Conservation (phyloP, 2,797 vertebrate genomes). For the Arnoldichthys spilopterus region DNA sequence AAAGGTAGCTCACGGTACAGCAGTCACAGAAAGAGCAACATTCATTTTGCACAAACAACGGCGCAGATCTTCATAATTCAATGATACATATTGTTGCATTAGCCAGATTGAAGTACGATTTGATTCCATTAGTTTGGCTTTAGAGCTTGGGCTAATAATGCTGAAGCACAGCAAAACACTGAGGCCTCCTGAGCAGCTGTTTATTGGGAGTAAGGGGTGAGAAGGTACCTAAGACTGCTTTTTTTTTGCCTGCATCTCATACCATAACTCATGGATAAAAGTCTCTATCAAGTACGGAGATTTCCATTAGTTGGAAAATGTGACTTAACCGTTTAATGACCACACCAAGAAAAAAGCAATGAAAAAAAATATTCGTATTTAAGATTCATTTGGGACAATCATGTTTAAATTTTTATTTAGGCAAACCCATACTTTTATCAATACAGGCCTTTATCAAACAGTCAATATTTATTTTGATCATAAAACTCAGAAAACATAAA, state of each 20-base stretch:
- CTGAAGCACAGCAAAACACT: background rate
- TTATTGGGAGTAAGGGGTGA: background rate
- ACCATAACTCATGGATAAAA: conserved; percentile 22
- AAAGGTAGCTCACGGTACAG: conserved; percentile 42
- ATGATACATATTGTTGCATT: conserved; percentile 21
- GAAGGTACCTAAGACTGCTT: background rate
- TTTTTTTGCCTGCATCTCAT: background rate
- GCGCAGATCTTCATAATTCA: conserved; percentile 26
- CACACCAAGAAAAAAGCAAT: too few relatives aligned
- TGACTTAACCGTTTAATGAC: too few relatives aligned
- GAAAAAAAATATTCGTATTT: too few relatives aligned
- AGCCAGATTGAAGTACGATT: conserved; percentile 18
- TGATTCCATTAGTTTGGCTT: conserved; percentile 16
- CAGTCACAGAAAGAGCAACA: conserved; percentile 11
- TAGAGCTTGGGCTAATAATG: conserved; percentile 5
- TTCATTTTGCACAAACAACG: conserved; percentile 13
- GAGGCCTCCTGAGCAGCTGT: background rate
- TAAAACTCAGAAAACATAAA: too few relatives aligned
- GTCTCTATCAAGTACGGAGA: conserved; percentile 15
- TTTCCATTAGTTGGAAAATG: conserved; percentile 36
- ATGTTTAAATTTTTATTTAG: too few relatives aligned
- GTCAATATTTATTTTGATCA: too few relatives aligned
- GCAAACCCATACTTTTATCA: too few relatives aligned
- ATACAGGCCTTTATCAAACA: too few relatives aligned
- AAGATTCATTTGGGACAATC: too few relatives aligned